Evolutionary conservation across 2,113 vertebrate genomes (phyloP).

Genomic region (Paradoxurus hermaphroditus): DNA sequence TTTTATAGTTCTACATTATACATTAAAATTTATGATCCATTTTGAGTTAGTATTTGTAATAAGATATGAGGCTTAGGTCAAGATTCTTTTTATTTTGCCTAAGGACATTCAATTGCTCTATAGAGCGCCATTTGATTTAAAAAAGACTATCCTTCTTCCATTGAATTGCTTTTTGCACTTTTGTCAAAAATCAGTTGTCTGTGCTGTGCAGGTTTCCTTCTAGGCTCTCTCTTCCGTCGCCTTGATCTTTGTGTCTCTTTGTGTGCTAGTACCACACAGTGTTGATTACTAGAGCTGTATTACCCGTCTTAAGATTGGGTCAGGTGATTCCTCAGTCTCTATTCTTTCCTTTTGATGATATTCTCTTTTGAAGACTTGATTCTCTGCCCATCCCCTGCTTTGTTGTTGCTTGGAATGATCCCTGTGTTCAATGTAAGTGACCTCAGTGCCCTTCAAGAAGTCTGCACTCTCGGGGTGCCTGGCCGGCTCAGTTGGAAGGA

Average conservation of each 20-base stretch:
- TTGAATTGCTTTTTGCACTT: not conserved
- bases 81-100: not conserved
- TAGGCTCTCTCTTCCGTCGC: not conserved
- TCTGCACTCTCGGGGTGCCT: not conserved
- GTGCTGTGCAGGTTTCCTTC: not conserved
- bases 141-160: not conserved
- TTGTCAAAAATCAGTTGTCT: not conserved
- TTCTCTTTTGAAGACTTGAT: not conserved
- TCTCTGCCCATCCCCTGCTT: not conserved
- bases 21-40: not conserved
- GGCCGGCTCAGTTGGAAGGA: not conserved
- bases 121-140: not conserved
- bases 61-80: not conserved
- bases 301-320: not conserved
- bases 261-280: not conserved
- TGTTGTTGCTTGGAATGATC: not conserved
- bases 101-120: fast-evolving
- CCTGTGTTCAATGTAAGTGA: not conserved
- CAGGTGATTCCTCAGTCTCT: not conserved
- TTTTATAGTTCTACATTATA: not conserved
- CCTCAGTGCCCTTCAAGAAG: not conserved
- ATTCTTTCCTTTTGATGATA: not conserved
- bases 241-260: not conserved
- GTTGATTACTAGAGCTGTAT: not conserved
- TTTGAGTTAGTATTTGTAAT: not conserved